Base-by-base conservation (phyloP, 2,113 vertebrate genomes). In the Leiothrix lutea region DNA sequence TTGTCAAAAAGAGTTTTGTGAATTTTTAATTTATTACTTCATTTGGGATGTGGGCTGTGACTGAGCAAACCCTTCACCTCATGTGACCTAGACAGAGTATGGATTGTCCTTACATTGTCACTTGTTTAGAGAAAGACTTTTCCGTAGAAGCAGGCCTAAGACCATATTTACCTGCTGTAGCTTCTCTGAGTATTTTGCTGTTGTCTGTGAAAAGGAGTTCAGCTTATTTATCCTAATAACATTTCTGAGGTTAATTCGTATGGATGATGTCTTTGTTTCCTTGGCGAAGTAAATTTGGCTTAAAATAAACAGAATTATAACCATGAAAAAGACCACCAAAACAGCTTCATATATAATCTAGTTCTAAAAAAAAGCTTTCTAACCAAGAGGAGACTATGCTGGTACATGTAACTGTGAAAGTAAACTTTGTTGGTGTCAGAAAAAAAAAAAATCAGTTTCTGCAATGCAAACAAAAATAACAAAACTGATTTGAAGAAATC, bases 291-390 rank as follows among this genome's bases (percentile, higher is more conserved):
- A 84, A 75, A 91, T 81, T 80, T 81, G 38, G 4, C 77, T 89
- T 79, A 79, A 93, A 94, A 87, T 45, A 65, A 42, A 66, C 25
- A 74, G 11, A 86, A 47, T 28, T 66, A 66, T 62, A 80, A 66
- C 6, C 7, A 22, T 53, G 4, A 11, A 62, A 86, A 58, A 3
- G 0, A 2, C 5, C 19, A 11, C 11, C 28, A 1, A 40, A 64
- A 5, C 2, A 56, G 4, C 23, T 60, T 84, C 14, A 51, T 64
- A 71, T 58, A 35, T 71, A 91, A 44, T 47, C 35, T 21, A 74
- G 26, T 71, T 94, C 51, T 70, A 56, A 53, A 95, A 83, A 83
- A 62, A 66, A 2, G 0, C 25, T 83, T 73, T 58, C 47, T 62
- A 74, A 28, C 26, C 11, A 42, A 78, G 47, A 25, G 33, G 65